Base-by-base conservation (phyloP, 2,797 vertebrate genomes). In the Zalophus californianus region DNA sequence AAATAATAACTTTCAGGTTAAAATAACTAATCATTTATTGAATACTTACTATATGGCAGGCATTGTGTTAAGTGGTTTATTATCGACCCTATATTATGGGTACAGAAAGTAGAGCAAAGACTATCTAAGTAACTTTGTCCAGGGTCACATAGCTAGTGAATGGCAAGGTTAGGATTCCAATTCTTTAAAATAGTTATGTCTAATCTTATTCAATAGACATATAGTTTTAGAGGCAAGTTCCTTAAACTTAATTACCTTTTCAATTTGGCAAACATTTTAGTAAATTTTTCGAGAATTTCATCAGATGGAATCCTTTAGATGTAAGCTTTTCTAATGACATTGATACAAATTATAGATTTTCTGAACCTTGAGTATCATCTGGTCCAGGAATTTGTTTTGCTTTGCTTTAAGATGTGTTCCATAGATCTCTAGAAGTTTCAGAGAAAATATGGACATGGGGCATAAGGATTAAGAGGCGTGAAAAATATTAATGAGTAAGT, bases 321-420 rank as follows among this genome's bases (percentile, higher is more conserved):
- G 4, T 85, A 88, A 60, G 48, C 25, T 86, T 91, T 89, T 73
- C 14, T 93, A 88, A 91, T 77, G 25, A 70, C 12, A 21, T 23
- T 93, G 48, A 85, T 58, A 91, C 64, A 94, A 70, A 82, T 91
- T 68, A 96, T n/a, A 91, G 29, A 83, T 86, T 93, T 97, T 89
- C 64, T 68, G 35, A 48, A 91, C 15, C 72, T 72, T 86, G 54
- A 73, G 8, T 78, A 79, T 86, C n/a, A 88, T 68, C 13, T 79
- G 27, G 68, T 86, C n/a, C 80, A 79, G 8, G 60, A 60, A 79
- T 94, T 95, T 93, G 56, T 91, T 95, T 85, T 91, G 82, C 48
- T 90, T 97, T 95, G 75, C 90, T 96, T 90, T 85, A 68, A 23
- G 23, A 52, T 58, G 62, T 72, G 50, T 41, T 62, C 48, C 27